Evolutionary conservation across 1,140 invertebrate genomes (phyloP).

Genomic region (Acromyrmex charruanus): DNA sequence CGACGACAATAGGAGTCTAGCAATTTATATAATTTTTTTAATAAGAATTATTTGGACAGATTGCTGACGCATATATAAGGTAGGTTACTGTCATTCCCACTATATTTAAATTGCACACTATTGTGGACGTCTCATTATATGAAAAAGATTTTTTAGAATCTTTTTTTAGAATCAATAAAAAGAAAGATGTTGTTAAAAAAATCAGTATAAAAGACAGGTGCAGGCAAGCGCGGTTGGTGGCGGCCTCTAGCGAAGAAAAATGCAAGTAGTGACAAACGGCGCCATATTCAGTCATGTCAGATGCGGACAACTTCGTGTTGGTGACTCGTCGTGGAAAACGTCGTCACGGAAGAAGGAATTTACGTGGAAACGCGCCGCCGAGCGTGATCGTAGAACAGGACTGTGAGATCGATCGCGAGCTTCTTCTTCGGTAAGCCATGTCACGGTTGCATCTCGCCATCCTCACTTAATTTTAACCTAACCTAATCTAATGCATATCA

Average conservation of each 20-base stretch:
- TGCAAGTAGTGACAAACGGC: background rate
- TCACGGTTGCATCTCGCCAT: background rate
- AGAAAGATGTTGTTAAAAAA: background rate
- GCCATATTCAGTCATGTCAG: conserved; percentile 34
- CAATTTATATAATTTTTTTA: background rate
- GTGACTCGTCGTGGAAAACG: conserved; percentile 61
- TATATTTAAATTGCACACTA: background rate
- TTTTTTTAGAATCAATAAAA: background rate
- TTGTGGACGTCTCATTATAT: background rate
- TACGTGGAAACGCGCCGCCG: background rate
- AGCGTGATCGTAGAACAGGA: background rate
- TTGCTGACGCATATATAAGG: background rate
- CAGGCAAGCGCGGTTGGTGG: background rate
- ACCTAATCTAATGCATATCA: background rate
- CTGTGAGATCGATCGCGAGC: conserved; percentile 21
- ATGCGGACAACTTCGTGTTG: conserved; percentile 37
- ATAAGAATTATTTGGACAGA: background rate
- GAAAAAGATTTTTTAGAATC: background rate
- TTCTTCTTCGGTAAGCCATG: conserved; percentile 62
- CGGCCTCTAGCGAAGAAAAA: background rate
- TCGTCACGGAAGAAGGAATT: background rate
- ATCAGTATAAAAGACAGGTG: too few species aligned
- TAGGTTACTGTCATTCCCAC: background rate
- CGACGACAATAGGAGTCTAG: too few species aligned
- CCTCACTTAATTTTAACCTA: background rate